Conservation (phyloP, 2,113 vertebrate species). For the Choloepus hoffmanni region DNA sequence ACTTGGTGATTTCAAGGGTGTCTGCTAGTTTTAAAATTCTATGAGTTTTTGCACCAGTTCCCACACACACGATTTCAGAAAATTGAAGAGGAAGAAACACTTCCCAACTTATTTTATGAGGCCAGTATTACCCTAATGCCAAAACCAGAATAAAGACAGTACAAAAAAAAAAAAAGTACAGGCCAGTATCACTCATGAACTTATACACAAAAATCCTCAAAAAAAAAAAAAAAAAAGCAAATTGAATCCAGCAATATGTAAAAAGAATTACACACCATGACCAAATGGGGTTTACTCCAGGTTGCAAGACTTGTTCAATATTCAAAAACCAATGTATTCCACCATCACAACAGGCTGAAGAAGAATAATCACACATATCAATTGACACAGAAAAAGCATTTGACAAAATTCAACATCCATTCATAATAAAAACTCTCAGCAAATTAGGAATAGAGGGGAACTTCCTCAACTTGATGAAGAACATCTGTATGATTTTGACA, state of each 20-base stretch:
- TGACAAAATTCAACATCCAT: slow-evolving; percentile 9
- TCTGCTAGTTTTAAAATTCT: slow-evolving; percentile 58
- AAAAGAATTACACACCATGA: neutral
- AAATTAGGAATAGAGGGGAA: slow-evolving; percentile 20
- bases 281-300: neutral
- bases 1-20: slow-evolving; percentile 13
- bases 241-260: slow-evolving; percentile 11
- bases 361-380: slow-evolving; percentile 32
- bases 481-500: neutral
- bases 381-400: slow-evolving; percentile 38
- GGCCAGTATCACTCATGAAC: neutral
- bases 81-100: slow-evolving; percentile 49
- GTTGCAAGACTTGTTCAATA: slow-evolving; percentile 10
- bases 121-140: neutral
- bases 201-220: slow-evolving; percentile 18
- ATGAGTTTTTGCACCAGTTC: slow-evolving; percentile 7
- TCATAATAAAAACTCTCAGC: slow-evolving; percentile 26
- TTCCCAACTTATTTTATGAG: slow-evolving; percentile 51
- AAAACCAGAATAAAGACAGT: slow-evolving; percentile 39
- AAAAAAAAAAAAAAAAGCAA: slow-evolving; percentile 2
- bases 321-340: neutral
- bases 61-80: slow-evolving; percentile 44
- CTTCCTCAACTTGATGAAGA: slow-evolving; percentile 28
- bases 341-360: slow-evolving; percentile 21
- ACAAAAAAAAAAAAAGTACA: slow-evolving; percentile 28